Percentiles rank a stretch among this genome's conserved stretches.
phyloP scores from a whole-genome alignment of 2,113 vertebrate species.

The Clupea harengus region DNA sequence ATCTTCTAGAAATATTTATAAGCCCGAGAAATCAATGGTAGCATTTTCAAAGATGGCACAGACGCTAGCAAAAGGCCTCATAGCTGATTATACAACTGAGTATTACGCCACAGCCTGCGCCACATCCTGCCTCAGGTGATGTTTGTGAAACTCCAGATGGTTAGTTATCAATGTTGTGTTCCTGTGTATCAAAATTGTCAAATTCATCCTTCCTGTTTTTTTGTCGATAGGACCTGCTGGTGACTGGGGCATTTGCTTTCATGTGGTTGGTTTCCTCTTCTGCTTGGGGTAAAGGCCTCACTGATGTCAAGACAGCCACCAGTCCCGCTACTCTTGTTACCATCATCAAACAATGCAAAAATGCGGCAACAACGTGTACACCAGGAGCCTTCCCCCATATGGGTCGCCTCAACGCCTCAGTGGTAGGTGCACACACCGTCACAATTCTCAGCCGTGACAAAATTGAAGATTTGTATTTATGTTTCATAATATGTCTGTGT shows the following conservation, averaged over 20 bases:
- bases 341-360: constrained; percentile 64
- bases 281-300: constrained; percentile 90
- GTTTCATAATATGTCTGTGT: not conserved
- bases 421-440: constrained; percentile 74
- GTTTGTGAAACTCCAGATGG: not conserved
- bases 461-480: not conserved
- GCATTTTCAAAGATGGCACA: not conserved
- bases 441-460: not conserved
- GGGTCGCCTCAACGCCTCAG: constrained; percentile 88
- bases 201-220: not conserved
- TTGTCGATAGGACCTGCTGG: constrained; percentile 79
- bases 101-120: not conserved
- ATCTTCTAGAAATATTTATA: too few species aligned
- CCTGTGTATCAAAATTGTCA: not conserved
- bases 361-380: constrained; percentile 47
- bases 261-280: constrained; percentile 89
- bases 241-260: constrained; percentile 84
- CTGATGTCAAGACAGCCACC: constrained; percentile 81
- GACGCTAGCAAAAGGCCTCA: not conserved
- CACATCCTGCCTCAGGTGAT: not conserved
- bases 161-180: not conserved
- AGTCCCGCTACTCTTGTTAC: constrained; percentile 65
- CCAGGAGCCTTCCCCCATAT: constrained; percentile 74
- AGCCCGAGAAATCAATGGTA: not conserved
- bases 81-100: not conserved